These are phyloP conservation scores for Pteronotus mesoamericanus DNA, from an alignment of 2,797 vertebrate genomes.

Conservation along the genomic window DNA sequence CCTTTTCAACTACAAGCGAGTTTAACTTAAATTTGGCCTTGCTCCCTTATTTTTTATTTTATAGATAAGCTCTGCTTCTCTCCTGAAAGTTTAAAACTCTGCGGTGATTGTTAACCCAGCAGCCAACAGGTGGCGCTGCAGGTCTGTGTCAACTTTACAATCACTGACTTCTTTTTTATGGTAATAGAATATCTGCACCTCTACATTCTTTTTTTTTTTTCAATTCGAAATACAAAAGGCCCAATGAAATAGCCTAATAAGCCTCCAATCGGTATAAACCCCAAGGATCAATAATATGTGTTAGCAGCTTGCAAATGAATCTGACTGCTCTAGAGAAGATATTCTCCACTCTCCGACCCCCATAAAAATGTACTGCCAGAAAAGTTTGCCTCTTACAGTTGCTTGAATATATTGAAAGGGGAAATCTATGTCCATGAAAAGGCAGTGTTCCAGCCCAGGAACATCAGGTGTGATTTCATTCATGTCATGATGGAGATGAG, in stretches of 20 bases:
- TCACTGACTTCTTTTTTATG: not conserved
- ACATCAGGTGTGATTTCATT: not conserved
- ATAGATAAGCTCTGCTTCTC: not conserved
- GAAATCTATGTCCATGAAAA: not conserved
- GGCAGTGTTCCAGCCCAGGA: not conserved
- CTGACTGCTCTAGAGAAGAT: not conserved
- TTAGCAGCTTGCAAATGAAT: slow-evolving; percentile 36
- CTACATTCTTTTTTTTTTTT: not conserved
- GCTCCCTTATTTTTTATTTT: not conserved
- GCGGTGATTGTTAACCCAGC: not conserved
- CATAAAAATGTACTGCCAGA: not conserved
- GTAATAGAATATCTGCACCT: not conserved
- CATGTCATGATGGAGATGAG: not conserved
- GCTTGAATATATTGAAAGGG: not conserved
- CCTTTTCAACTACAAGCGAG: not conserved
- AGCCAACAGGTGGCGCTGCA: slow-evolving; percentile 72
- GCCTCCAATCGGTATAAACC: not conserved
- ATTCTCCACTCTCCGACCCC: not conserved
- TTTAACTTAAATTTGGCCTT: not conserved
- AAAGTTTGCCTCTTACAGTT: not conserved
- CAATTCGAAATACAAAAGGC: not conserved
- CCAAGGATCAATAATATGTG: not conserved
- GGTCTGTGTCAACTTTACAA: not conserved
- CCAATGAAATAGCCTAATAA: not conserved
- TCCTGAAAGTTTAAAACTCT: not conserved